These are phyloP conservation scores for Periphyllus acericola DNA, from an alignment of 2,888 invertebrate species.

Conservation along the genomic window DNA sequence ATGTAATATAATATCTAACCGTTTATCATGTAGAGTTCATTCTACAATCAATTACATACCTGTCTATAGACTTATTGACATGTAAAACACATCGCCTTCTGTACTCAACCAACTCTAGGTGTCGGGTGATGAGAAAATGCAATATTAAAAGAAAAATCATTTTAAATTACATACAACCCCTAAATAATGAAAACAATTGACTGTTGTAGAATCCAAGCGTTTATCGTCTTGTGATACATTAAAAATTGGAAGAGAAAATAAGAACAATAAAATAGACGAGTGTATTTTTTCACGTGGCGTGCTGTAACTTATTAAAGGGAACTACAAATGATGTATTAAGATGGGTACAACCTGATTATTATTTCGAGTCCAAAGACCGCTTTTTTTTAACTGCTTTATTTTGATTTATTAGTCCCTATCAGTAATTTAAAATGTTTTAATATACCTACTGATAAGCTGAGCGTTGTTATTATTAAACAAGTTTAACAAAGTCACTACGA, in stretches of 20 bases:
- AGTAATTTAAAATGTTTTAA: too few relatives aligned
- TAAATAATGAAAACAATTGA: background rate
- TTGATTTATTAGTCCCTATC: background rate
- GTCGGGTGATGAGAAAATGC: background rate
- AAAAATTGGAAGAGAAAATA: background rate
- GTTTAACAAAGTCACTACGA: too few relatives aligned
- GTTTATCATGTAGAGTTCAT: too few relatives aligned
- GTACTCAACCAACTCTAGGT: background rate
- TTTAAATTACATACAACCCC: slow-evolving; percentile 7
- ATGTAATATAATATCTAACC: too few relatives aligned
- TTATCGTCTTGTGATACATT: slow-evolving; percentile 3
- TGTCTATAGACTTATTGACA: background rate
- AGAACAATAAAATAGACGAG: background rate
- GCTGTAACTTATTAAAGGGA: background rate
- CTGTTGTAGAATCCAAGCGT: background rate
- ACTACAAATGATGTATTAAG: background rate
- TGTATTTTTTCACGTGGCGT: background rate
- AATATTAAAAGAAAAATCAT: background rate
- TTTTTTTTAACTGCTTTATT: too few relatives aligned
- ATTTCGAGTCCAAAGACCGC: background rate
- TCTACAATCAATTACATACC: too few relatives aligned
- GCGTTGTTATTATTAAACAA: too few relatives aligned
- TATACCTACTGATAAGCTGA: too few relatives aligned
- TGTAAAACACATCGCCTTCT: background rate
- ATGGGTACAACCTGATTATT: background rate